Percentiles rank a stretch among this genome's conserved stretches.
Evolutionary conservation across 2,888 invertebrate species (phyloP).

Genomic region (Allolobophora icterica): DNA sequence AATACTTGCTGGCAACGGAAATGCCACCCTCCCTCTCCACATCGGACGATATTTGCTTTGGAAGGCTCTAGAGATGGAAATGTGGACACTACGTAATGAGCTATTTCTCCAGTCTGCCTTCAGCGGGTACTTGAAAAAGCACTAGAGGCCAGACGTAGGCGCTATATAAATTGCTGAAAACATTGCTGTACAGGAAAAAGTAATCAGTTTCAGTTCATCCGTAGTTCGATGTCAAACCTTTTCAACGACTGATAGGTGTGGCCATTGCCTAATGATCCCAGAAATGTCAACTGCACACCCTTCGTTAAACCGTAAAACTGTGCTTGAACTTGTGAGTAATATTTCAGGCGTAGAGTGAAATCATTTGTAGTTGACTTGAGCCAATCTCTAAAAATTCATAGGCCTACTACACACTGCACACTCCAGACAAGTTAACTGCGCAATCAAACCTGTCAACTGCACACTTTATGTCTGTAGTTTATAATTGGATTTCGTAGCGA

Average conservation of each 20-base stretch:
- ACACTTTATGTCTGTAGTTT: too few relatives aligned
- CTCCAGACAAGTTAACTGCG: too few relatives aligned
- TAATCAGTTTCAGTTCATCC: neutral
- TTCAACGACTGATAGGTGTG: neutral
- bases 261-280: too few relatives aligned
- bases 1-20: neutral
- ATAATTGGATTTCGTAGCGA: too few relatives aligned
- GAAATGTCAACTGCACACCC: too few relatives aligned
- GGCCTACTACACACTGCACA: too few relatives aligned
- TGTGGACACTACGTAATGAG: conserved; percentile 17
- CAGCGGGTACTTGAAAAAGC: neutral
- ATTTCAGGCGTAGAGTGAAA: too few relatives aligned
- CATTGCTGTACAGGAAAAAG: neutral
- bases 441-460: too few relatives aligned
- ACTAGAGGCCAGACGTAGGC: neutral
- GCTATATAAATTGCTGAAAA: conserved; percentile 5
- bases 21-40: neutral
- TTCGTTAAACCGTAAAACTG: too few relatives aligned
- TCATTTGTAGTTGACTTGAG: too few relatives aligned
- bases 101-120: neutral
- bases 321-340: too few relatives aligned
- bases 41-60: neutral
- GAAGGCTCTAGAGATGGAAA: neutral
- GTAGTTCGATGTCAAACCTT: neutral
- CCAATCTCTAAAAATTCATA: too few relatives aligned